These are phyloP conservation scores for Petroica traversi DNA, from an alignment of 2,113 vertebrate species.

Conservation along the genomic window DNA sequence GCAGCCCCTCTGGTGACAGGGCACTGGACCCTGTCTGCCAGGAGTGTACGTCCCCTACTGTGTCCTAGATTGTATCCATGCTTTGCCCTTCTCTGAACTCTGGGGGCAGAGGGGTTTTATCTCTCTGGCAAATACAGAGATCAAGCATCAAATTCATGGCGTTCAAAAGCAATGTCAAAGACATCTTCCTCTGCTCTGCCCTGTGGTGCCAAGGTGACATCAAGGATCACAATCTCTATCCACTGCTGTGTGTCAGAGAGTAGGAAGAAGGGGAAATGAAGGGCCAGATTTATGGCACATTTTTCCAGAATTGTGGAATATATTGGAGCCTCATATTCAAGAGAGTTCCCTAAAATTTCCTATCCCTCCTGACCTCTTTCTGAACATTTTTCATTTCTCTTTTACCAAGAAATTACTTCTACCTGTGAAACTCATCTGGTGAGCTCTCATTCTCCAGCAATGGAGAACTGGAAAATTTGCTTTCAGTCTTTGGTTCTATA, in stretches of 20 bases:
- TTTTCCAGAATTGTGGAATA: not conserved
- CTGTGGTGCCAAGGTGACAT: not conserved
- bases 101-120: not conserved
- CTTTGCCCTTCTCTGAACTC: not conserved
- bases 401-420: not conserved
- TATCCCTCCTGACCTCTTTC: not conserved
- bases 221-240: not conserved
- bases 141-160: not conserved
- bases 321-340: not conserved
- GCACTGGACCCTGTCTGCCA: not conserved
- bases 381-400: not conserved
- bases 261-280: not conserved
- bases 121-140: not conserved
- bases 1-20: not conserved
- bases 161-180: not conserved
- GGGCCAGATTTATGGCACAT: not conserved
- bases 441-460: not conserved
- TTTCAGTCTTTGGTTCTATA: not conserved
- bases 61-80: not conserved
- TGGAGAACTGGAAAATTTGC: not conserved
- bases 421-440: not conserved
- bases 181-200: not conserved
- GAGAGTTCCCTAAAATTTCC: not conserved
- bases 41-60: not conserved
- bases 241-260: not conserved